Evolutionary conservation across 2,888 invertebrate genomes (phyloP).

Genomic region (Anthoptus insignis): DNA sequence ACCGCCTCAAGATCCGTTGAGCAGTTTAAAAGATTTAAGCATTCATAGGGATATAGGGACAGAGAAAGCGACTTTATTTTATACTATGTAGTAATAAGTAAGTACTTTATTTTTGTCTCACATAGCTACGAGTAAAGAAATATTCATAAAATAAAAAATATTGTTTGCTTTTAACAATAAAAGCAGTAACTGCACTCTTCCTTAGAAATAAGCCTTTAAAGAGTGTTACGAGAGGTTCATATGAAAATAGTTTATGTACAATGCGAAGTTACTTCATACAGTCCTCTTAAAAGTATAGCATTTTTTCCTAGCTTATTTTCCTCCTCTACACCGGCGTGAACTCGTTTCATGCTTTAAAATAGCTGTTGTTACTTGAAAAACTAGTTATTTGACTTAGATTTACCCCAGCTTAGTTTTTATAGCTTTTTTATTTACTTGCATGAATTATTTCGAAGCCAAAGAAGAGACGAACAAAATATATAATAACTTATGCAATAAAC

Average conservation of each 20-base stretch:
- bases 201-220: conserved; percentile 1
- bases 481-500: too few species aligned
- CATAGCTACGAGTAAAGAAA: too few species aligned
- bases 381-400: too few species aligned
- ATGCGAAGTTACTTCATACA: neutral
- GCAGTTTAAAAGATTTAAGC: too few species aligned
- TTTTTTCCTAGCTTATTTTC: neutral
- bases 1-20: too few species aligned
- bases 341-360: neutral
- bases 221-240: neutral
- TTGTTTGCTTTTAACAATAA: neutral
- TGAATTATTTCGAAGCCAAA: too few species aligned
- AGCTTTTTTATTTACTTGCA: neutral
- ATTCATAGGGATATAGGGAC: too few species aligned
- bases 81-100: too few species aligned
- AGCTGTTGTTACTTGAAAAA: neutral
- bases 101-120: too few species aligned
- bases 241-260: conserved; percentile 2
- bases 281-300: neutral
- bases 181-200: neutral
- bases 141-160: too few species aligned
- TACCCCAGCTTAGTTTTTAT: neutral
- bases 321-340: neutral
- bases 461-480: too few species aligned
- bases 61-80: too few species aligned